phyloP scores from a whole-genome alignment of 2,888 invertebrate species.

The Eurytoma californica region DNA sequence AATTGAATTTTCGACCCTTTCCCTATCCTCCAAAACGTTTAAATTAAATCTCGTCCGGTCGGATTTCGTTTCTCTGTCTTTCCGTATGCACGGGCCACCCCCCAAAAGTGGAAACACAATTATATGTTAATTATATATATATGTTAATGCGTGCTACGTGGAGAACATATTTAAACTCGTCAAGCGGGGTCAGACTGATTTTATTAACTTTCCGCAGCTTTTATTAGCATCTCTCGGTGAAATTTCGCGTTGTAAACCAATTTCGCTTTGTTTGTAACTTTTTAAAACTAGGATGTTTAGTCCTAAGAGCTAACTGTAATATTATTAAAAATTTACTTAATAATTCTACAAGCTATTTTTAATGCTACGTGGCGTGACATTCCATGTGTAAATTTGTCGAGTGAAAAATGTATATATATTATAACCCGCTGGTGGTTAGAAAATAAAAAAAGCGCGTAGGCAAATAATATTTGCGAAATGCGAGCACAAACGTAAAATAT shows the following conservation, averaged over 20 bases:
- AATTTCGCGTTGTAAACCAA: not conserved
- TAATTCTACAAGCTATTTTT: too few relatives aligned
- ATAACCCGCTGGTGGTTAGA: not conserved
- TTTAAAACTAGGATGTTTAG: too few relatives aligned
- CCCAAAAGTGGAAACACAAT: conserved; percentile 1
- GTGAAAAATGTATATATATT: not conserved
- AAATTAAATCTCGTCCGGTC: conserved; percentile 47
- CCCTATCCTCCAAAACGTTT: conserved; percentile 28
- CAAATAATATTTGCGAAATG: too few relatives aligned
- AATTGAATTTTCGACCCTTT: conserved; percentile 52
- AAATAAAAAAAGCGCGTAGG: too few relatives aligned
- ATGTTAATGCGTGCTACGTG: conserved; percentile 44
- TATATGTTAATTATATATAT: conserved; percentile 39
- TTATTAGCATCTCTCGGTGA: conserved; percentile 1
- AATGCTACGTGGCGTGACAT: not conserved
- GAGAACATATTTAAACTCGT: conserved; percentile 31
- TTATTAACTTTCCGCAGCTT: conserved; percentile 16
- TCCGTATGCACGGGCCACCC: not conserved
- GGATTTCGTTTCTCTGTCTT: conserved; percentile 27
- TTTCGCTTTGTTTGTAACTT: not conserved
- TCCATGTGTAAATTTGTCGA: not conserved
- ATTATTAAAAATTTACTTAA: too few relatives aligned
- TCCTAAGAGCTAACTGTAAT: too few relatives aligned
- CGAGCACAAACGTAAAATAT: too few relatives aligned
- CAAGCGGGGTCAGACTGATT: conserved; percentile 22